Conservation (phyloP, 2,113 vertebrate genomes). For the Rhegmatorhina hoffmannsi region DNA sequence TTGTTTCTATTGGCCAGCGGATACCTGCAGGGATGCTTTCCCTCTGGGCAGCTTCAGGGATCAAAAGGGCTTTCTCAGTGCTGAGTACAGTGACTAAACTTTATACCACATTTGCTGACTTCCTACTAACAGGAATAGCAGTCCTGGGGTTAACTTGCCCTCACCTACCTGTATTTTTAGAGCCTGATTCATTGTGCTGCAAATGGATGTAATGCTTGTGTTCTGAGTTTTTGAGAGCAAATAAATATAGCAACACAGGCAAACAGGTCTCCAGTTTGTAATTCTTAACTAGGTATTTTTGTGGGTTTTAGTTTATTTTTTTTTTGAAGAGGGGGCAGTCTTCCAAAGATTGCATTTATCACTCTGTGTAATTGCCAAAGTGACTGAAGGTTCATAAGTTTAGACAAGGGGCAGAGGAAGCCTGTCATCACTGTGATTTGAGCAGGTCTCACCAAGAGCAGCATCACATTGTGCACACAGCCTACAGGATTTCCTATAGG, state of each 20-base stretch:
- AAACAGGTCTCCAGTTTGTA: not conserved
- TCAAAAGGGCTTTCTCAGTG: not conserved
- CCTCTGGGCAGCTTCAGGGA: not conserved
- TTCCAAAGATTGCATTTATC: not conserved
- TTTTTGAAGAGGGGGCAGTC: too few relatives aligned
- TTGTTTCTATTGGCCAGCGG: not conserved
- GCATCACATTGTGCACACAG: accelerated
- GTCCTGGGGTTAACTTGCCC: not conserved
- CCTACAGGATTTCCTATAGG: accelerated
- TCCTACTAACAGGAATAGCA: not conserved
- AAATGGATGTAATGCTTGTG: not conserved
- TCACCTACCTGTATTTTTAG: not conserved
- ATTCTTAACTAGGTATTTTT: not conserved
- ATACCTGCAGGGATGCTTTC: not conserved
- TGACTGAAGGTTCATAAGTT: not conserved
- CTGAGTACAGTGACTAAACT: not conserved
- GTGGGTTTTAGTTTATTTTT: not conserved
- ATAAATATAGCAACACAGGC: not conserved
- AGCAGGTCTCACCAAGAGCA: not conserved
- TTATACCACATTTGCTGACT: not conserved
- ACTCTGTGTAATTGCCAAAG: not conserved
- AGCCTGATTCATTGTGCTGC: not conserved
- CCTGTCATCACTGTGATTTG: not conserved
- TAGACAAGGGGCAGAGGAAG: not conserved
- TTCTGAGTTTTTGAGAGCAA: not conserved